These are phyloP conservation scores for Tetranychus piercei DNA, from an alignment of 2,888 invertebrate genomes.

Conservation along the genomic window DNA sequence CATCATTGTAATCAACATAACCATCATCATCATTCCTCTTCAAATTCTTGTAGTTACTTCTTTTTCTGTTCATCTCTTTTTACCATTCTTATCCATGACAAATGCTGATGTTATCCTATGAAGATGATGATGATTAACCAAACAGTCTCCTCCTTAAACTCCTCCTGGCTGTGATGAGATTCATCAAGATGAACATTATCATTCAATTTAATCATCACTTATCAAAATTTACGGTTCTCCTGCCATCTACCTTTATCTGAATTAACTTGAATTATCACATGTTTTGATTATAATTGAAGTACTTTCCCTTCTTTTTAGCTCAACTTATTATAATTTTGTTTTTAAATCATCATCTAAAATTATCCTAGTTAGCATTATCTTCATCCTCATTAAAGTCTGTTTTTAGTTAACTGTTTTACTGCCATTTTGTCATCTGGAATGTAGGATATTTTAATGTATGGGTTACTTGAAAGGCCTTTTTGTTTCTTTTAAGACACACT, in stretches of 20 bases:
- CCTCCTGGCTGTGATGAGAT: neutral
- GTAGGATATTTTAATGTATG: neutral
- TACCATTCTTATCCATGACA: neutral
- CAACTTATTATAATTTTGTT: neutral
- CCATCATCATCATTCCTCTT: neutral
- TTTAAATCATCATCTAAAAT: neutral
- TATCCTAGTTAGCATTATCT: neutral
- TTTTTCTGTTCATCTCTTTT: neutral
- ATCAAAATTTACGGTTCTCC: neutral
- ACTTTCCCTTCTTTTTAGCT: neutral
- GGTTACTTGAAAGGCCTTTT: neutral
- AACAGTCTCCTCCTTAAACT: neutral
- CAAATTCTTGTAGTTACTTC: neutral
- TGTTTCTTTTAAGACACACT: neutral
- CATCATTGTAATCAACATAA: neutral
- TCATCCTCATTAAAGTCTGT: neutral
- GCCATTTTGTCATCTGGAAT: neutral
- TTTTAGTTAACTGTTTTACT: neutral
- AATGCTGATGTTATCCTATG: neutral
- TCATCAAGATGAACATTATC: neutral
- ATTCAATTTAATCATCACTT: neutral
- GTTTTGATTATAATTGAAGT: neutral
- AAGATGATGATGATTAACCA: neutral
- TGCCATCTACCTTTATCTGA: neutral
- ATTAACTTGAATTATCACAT: neutral